Conservation (phyloP, 2,113 vertebrate species). For the Nymphicus hollandicus region DNA sequence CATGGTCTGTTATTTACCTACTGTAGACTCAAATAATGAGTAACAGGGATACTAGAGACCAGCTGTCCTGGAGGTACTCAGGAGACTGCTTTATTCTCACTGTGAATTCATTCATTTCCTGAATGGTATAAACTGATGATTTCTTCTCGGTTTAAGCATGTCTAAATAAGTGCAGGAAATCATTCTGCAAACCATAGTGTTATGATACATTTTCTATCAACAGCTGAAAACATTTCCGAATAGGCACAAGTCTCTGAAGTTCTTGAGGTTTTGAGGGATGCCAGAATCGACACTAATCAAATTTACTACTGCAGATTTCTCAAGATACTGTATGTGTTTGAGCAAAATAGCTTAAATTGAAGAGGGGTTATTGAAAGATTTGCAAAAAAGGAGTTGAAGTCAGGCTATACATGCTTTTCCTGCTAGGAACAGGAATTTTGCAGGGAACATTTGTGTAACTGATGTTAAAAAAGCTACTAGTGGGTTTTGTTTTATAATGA, state of each 20-base stretch:
- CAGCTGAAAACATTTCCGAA: not conserved
- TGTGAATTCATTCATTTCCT: not conserved
- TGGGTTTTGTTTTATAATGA: not conserved
- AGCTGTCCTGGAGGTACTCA: not conserved
- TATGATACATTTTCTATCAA: not conserved
- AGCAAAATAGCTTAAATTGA: not conserved
- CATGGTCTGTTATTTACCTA: not conserved
- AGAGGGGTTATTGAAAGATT: not conserved
- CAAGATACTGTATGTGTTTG: not conserved
- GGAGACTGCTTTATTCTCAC: not conserved
- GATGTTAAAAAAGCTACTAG: not conserved
- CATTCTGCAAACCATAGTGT: not conserved
- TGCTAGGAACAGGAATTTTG: not conserved
- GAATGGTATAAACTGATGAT: not conserved
- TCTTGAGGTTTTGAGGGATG: not conserved
- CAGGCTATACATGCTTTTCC: not conserved
- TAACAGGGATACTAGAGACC: not conserved
- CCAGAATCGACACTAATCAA: not conserved
- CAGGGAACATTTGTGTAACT: not conserved
- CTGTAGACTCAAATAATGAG: not conserved
- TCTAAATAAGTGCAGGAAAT: not conserved
- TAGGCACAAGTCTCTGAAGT: not conserved
- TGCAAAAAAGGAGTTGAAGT: not conserved
- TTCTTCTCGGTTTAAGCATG: not conserved
- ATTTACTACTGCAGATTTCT: not conserved